phyloP scores from a whole-genome alignment of 2,797 vertebrate species.

The Coregonus sp. region DNA sequence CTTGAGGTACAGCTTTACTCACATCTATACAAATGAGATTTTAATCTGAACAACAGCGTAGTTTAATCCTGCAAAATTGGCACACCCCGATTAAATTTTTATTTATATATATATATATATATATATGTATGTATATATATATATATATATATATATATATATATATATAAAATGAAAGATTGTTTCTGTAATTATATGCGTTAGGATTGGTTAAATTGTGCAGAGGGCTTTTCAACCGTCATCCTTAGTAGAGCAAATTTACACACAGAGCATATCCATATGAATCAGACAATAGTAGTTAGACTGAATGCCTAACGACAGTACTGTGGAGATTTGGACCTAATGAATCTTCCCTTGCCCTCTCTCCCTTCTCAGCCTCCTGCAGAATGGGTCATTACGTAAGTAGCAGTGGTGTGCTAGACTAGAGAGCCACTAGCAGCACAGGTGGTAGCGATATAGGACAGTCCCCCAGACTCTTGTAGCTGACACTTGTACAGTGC shows the following conservation, averaged over 20 bases:
- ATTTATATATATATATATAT: no score
- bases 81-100: background rate
- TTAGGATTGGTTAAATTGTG: constrained; percentile 22
- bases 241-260: constrained; percentile 11
- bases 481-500: constrained; percentile 87
- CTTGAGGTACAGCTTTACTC: constrained; percentile 62
- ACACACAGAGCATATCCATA: constrained; percentile 24
- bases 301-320: constrained; percentile 42
- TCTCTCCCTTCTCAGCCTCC: constrained; percentile 28
- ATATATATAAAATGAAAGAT: constrained; percentile 13
- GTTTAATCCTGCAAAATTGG: constrained; percentile 47
- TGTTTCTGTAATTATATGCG: constrained; percentile 39
- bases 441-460: constrained; percentile 92
- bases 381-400: constrained; percentile 40
- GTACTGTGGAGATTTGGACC: constrained; percentile 53
- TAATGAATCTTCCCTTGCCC: constrained; percentile 64
- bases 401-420: constrained; percentile 57
- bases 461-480: constrained; percentile 91
- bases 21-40: constrained; percentile 68
- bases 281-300: constrained; percentile 34
- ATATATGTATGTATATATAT: no score
- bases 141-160: no score
- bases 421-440: constrained; percentile 57
- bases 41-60: constrained; percentile 58
- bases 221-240: constrained; percentile 31